These are phyloP conservation scores for Philereme transversata DNA, from an alignment of 2,888 invertebrate species.

Conservation along the genomic window DNA sequence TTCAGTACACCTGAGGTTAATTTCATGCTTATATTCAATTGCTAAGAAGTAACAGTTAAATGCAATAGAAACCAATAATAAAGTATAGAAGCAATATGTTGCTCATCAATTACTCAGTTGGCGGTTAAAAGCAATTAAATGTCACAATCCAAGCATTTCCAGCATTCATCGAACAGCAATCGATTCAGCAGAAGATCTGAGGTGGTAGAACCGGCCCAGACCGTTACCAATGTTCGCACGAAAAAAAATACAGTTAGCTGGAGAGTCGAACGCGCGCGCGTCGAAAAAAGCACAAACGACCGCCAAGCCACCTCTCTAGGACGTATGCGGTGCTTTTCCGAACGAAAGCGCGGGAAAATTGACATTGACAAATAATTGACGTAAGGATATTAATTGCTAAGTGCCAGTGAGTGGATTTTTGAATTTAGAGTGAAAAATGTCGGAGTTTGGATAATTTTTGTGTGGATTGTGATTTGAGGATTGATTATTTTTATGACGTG, in stretches of 20 bases:
- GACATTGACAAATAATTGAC: conserved; percentile 59
- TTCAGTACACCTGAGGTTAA: too few relatives aligned
- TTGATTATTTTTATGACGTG: conserved; percentile 47
- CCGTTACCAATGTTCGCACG: conserved; percentile 72
- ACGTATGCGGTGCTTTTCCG: conserved; percentile 61
- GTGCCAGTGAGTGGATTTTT: conserved; percentile 34
- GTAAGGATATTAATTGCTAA: conserved; percentile 19
- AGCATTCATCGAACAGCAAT: conserved; percentile 56
- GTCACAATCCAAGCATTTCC: conserved; percentile 38
- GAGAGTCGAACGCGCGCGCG: conserved; percentile 61
- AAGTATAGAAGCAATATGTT: background rate
- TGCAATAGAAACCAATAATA: background rate
- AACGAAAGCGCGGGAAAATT: conserved; percentile 61
- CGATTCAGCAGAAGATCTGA: conserved; percentile 53
- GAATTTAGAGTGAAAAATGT: conserved; percentile 54
- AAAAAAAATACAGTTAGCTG: conserved; percentile 81
- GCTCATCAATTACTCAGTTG: conserved; percentile 12
- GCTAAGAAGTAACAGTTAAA: too few relatives aligned
- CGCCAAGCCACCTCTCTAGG: conserved; percentile 69
- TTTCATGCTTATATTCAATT: too few relatives aligned
- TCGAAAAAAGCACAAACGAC: conserved; percentile 77
- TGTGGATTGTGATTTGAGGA: conserved; percentile 50
- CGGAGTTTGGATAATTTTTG: conserved; percentile 61
- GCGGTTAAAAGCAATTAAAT: conserved; percentile 13
- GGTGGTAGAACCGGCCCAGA: conserved; percentile 67